phyloP scores from a whole-genome alignment of 2,888 invertebrate genomes.

The Andrena haemorrhoa region DNA sequence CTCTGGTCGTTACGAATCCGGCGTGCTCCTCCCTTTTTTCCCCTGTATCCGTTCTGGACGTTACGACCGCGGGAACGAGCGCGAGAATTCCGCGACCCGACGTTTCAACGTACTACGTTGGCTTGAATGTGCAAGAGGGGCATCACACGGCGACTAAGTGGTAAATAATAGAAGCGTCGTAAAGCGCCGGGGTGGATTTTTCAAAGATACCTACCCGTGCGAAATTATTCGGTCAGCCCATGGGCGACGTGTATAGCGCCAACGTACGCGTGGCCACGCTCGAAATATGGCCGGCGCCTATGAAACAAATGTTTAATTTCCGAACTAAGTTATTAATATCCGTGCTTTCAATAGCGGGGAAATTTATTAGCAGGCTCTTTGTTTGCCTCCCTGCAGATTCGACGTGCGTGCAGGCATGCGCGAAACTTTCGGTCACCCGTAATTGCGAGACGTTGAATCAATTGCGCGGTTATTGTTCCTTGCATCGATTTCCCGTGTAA shows the following conservation, averaged over 20 bases:
- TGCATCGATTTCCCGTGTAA: slow-evolving; percentile 20
- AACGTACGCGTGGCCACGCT: not conserved
- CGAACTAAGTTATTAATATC: slow-evolving; percentile 43
- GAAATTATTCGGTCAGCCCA: slow-evolving; percentile 27
- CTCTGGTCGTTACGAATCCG: not conserved
- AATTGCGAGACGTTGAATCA: slow-evolving; percentile 47
- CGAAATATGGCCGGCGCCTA: slow-evolving; percentile 27
- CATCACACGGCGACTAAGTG: slow-evolving; percentile 42
- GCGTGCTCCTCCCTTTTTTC: not conserved
- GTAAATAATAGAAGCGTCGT: slow-evolving; percentile 52
- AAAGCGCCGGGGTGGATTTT: slow-evolving; percentile 42
- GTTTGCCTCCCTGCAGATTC: slow-evolving; percentile 37
- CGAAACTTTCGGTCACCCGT: slow-evolving; percentile 37
- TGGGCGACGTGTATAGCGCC: not conserved
- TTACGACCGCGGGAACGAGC: slow-evolving; percentile 41
- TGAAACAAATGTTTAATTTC: slow-evolving; percentile 54
- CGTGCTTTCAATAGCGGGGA: slow-evolving; percentile 41
- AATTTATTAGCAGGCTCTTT: slow-evolving; percentile 52
- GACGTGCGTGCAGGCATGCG: not conserved
- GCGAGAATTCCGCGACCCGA: slow-evolving; percentile 43
- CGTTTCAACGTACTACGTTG: slow-evolving; percentile 50
- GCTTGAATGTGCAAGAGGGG: slow-evolving; percentile 46
- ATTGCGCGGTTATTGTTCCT: slow-evolving; percentile 54
- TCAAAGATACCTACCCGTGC: slow-evolving; percentile 42
- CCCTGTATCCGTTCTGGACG: not conserved